phyloP scores from a whole-genome alignment of 1,140 invertebrate genomes.

The Steinernema feltiae region DNA sequence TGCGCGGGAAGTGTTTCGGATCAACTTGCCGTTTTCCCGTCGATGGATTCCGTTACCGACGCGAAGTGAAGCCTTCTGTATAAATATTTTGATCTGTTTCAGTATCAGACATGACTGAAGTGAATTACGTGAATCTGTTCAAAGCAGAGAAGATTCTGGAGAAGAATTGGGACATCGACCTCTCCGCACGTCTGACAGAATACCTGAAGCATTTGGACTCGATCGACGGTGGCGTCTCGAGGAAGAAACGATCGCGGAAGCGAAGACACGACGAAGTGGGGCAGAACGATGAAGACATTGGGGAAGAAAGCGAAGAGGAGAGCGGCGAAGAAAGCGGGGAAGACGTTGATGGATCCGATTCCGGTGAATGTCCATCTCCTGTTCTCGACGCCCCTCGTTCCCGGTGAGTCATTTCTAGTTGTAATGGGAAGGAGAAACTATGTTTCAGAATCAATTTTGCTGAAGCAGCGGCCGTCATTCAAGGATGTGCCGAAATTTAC shows the following conservation, averaged over 20 bases:
- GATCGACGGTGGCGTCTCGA: not conserved
- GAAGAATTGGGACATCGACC: not conserved
- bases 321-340: not conserved
- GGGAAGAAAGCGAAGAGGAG: too few species aligned
- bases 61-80: too few species aligned
- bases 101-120: not conserved
- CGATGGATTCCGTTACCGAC: too few species aligned
- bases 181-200: not conserved
- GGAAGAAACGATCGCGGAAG: not conserved
- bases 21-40: too few species aligned
- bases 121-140: not conserved
- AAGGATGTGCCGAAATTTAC: conserved; percentile 13
- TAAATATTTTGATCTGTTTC: too few species aligned
- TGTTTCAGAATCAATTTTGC: conserved; percentile 9
- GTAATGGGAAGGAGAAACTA: too few species aligned
- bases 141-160: conserved; percentile 3
- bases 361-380: too few species aligned
- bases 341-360: not conserved
- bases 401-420: too few species aligned
- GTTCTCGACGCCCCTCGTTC: too few species aligned
- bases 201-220: not conserved
- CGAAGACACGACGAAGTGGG: not conserved
- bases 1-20: too few species aligned
- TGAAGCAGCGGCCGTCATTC: conserved; percentile 14
- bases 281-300: not conserved